These are phyloP conservation scores for Pangasius sanitwongsei DNA, from an alignment of 2,797 vertebrate genomes.

Conservation along the genomic window DNA sequence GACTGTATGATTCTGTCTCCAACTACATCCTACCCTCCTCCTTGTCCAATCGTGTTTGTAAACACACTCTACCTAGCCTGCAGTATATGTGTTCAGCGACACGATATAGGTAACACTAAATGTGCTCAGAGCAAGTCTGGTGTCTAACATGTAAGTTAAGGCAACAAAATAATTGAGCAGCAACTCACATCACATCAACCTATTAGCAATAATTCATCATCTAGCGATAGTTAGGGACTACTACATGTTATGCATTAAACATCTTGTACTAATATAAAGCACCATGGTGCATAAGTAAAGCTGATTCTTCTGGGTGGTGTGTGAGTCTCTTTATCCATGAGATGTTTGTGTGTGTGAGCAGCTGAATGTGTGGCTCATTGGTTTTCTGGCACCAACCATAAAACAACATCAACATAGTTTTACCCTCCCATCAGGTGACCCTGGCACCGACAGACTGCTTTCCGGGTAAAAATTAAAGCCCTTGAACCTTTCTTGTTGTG, in stretches of 20 bases:
- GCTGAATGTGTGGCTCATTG: slow-evolving; percentile 32
- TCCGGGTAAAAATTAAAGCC: slow-evolving; percentile 60
- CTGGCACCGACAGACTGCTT: slow-evolving; percentile 52
- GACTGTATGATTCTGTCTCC: slow-evolving; percentile 59
- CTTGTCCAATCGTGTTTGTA: slow-evolving; percentile 27
- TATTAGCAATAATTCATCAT: neutral
- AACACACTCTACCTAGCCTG: slow-evolving; percentile 3
- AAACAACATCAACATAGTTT: slow-evolving; percentile 60
- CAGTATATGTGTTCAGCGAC: neutral
- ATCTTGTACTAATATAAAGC: neutral
- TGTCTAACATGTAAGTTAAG: neutral
- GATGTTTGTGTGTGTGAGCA: slow-evolving; percentile 21
- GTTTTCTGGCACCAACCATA: slow-evolving; percentile 45
- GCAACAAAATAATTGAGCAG: neutral
- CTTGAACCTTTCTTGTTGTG: slow-evolving; percentile 57
- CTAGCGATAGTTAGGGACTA: neutral
- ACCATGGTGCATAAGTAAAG: neutral
- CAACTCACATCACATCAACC: neutral
- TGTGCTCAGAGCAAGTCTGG: neutral
- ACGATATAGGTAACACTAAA: neutral
- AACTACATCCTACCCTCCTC: slow-evolving; percentile 54
- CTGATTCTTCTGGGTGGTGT: neutral
- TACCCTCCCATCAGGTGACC: slow-evolving; percentile 43
- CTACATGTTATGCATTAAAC: neutral
- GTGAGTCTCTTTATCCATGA: neutral